Conservation (phyloP, 1,140 invertebrate genomes). For the Chrysopa pallens region DNA sequence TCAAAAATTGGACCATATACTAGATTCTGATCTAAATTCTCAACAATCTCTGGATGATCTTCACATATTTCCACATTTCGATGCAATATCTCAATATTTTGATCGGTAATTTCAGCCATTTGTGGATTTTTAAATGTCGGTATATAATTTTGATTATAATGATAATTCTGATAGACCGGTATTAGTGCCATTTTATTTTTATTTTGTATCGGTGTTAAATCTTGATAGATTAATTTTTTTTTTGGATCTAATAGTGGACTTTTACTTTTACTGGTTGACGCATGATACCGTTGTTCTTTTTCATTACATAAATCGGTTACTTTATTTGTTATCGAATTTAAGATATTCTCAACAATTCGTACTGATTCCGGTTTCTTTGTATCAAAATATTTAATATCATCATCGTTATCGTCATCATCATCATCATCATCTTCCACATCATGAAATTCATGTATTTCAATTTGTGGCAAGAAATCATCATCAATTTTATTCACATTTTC, state of each 20-base stretch:
- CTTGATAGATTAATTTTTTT: not conserved
- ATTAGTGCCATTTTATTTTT: not conserved
- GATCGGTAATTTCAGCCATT: constrained; percentile 23
- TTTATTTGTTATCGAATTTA: not conserved
- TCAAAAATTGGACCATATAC: constrained; percentile 4
- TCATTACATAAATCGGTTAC: not conserved
- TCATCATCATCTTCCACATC: not conserved
- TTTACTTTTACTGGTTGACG: not conserved
- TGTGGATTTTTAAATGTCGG: constrained; percentile 2
- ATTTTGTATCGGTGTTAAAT: not conserved
- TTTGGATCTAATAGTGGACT: not conserved
- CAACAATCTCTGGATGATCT: constrained; percentile 17
- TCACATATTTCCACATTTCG: constrained; percentile 21
- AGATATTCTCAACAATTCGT: not conserved
- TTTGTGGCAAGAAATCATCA: not conserved
- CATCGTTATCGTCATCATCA: not conserved
- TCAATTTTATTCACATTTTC: too few species aligned
- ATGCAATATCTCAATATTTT: constrained; percentile 20
- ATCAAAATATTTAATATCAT: not conserved
- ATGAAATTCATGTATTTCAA: not conserved
- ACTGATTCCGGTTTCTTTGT: not conserved
- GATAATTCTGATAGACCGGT: not conserved
- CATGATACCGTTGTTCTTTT: not conserved
- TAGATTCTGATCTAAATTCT: constrained; percentile 2
- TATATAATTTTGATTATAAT: not conserved